Base-by-base conservation (phyloP, 30 jellyfish, hydroid and myxozoan genomes). In the Hydractinia symbiolongicarpus region DNA sequence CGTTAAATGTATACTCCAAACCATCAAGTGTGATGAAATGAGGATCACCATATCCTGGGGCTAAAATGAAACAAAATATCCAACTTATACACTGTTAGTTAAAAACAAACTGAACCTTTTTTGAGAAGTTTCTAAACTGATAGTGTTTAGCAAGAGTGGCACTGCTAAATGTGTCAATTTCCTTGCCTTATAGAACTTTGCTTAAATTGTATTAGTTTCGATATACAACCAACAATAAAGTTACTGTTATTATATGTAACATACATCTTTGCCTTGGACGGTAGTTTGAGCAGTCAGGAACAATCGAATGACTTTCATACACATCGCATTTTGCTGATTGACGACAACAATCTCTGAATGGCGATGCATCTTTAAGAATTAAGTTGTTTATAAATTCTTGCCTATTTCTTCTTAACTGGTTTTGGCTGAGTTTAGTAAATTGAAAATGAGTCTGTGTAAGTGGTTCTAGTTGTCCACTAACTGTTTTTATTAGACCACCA, bases 21-120 rank as follows among this genome's bases (percentile, higher is more conserved):
- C 99, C 99, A 58, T 94, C 99, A 69, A 88, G 88, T 71, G 99
- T 94, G 56, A 85, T 90, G 67, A 94, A 73, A 68, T 94, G 99
- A 10, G 96, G 96, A 70, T 94, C 99, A 2, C 99, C 99, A 67
- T 88, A 89, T n/a, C 52, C 19, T 64, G 74, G 40, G 40, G 52
- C 74, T 64, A 6, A 64, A 64, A 13, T 44, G 19, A 6, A 64
- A 64, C 40, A 7, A 64, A 8, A 58, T n/a, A 4, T n/a, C 19
- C 74, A 13, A n/a, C 40, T 7, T 6, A 64, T n/a, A 6, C 9
- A 64, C 52, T n/a, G 17, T n/a, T 64, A 64, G 15, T 1, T 58
- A 58, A 58, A 16, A 13, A 16, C 19, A 3, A 58, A 16, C 15
- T 58, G 19, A 13, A 58, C 15, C 15, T 16, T 11, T 11, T 11